These are phyloP conservation scores for Solenopsis invicta DNA, from an alignment of 1,140 invertebrate genomes.

Conservation along the genomic window DNA sequence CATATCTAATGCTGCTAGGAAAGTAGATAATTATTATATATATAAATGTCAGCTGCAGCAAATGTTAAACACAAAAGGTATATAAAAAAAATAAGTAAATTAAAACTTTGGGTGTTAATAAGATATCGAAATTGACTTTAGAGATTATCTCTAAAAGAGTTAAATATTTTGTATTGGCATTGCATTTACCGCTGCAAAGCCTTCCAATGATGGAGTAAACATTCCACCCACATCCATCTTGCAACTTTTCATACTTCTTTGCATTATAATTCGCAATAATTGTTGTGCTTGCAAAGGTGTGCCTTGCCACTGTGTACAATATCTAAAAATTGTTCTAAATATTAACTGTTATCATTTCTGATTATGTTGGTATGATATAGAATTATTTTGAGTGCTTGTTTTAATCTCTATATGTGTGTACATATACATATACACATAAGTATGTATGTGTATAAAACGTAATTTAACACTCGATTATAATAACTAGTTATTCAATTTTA, in stretches of 20 bases:
- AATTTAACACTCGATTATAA: background rate
- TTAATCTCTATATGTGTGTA: background rate
- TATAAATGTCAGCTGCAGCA: background rate
- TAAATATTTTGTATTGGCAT: background rate
- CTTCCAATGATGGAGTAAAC: constrained; percentile 44
- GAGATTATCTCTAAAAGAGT: constrained; percentile 2
- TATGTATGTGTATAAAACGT: background rate
- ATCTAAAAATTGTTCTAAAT: constrained; percentile 34
- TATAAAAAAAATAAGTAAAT: background rate
- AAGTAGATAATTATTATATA: background rate
- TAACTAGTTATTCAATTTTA: background rate
- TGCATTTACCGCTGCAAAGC: constrained; percentile 44
- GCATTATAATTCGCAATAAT: constrained; percentile 55
- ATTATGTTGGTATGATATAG: background rate
- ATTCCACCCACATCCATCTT: constrained; percentile 45
- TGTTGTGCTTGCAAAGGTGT: constrained; percentile 33
- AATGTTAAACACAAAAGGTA: background rate
- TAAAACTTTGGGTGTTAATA: background rate
- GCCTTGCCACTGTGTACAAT: constrained; percentile 19
- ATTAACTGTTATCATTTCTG: constrained; percentile 13
- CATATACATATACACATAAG: background rate
- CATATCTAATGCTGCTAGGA: background rate
- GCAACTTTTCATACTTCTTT: constrained; percentile 56
- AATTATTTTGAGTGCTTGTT: background rate
- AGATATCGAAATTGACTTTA: background rate